phyloP scores from a whole-genome alignment of 2,888 invertebrate species.

The Epinotia brunnichana region DNA sequence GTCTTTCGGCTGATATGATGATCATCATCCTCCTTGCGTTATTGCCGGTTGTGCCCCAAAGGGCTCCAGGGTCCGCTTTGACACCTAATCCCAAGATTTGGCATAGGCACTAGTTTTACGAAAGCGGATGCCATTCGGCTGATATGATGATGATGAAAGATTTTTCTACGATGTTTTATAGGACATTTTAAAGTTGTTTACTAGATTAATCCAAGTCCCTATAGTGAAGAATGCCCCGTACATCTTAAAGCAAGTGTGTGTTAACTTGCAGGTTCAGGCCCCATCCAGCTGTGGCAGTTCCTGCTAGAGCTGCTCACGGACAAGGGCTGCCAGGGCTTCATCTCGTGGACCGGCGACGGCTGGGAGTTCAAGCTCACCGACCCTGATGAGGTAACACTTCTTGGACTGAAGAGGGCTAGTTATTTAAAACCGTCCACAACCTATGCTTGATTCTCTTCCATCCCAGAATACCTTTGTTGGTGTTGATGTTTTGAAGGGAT shows the following conservation, averaged over 20 bases:
- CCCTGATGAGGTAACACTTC: conserved; percentile 93
- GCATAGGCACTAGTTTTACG: no score
- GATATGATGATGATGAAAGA: no score
- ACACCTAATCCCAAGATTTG: no score
- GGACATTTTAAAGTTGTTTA: not conserved
- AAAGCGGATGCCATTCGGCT: no score
- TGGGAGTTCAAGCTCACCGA: conserved; percentile 99
- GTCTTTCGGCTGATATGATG: no score
- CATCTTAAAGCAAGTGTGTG: conserved; percentile 80
- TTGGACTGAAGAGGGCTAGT: not conserved
- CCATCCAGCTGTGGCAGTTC: conserved; percentile 99
- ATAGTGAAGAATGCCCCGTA: conserved; percentile 59
- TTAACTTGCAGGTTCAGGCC: conserved; percentile 91
- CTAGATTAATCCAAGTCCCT: conserved; percentile 28
- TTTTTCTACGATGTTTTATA: not conserved
- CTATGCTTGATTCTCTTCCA: no score
- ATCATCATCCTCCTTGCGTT: no score
- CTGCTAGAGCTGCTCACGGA: conserved; percentile 96
- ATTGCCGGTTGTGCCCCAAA: no score
- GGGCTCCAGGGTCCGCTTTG: no score
- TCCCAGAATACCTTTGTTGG: no score
- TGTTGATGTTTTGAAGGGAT: no score
- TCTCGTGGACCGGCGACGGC: conserved; percentile 99
- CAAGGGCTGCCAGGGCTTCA: conserved; percentile 97
- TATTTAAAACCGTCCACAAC: not conserved